These are phyloP conservation scores for Tethya wilhelma DNA, from an alignment of 37 sponge, comb jelly and placozoan species.

Conservation along the genomic window DNA sequence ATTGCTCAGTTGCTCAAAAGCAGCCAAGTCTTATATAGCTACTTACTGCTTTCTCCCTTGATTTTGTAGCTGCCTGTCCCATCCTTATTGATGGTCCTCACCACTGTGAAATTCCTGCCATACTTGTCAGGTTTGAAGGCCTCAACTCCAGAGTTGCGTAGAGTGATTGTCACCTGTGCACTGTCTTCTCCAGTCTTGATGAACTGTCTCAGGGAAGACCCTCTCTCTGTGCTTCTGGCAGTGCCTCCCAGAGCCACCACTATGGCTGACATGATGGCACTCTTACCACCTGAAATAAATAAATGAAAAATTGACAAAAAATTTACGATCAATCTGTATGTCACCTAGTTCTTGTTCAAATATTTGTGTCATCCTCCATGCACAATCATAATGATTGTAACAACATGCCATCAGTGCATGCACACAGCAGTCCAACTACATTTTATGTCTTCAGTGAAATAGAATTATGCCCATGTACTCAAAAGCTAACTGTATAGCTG, in stretches of 20 bases:
- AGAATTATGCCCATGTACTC: too few relatives aligned
- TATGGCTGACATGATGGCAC: conserved; percentile 97
- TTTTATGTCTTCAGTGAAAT: too few relatives aligned
- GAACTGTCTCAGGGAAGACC: conserved; percentile 83
- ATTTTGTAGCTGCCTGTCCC: conserved; percentile 88
- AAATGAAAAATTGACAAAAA: too few relatives aligned
- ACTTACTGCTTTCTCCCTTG: conserved; percentile 37
- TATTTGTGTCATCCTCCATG: too few relatives aligned
- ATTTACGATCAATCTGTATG: too few relatives aligned
- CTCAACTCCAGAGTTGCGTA: conserved; percentile 79
- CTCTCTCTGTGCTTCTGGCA: conserved; percentile 87
- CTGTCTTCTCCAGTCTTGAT: conserved; percentile 74
- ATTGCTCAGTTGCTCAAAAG: too few relatives aligned
- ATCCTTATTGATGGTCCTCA: conserved; percentile 69
- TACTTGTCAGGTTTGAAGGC: conserved; percentile 73
- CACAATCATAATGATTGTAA: too few relatives aligned
- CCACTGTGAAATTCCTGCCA: conserved; percentile 74
- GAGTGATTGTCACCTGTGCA: conserved; percentile 57
- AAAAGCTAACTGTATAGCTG: too few relatives aligned
- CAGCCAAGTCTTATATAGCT: too few relatives aligned
- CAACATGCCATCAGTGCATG: too few relatives aligned
- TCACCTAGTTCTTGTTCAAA: too few relatives aligned
- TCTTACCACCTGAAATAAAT: conserved; percentile 95
- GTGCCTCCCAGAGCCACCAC: conserved; percentile 94
- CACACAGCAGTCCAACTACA: too few relatives aligned